These are phyloP conservation scores for Oreochromis mossambicus DNA, from an alignment of 2,797 vertebrate genomes.

Conservation along the genomic window DNA sequence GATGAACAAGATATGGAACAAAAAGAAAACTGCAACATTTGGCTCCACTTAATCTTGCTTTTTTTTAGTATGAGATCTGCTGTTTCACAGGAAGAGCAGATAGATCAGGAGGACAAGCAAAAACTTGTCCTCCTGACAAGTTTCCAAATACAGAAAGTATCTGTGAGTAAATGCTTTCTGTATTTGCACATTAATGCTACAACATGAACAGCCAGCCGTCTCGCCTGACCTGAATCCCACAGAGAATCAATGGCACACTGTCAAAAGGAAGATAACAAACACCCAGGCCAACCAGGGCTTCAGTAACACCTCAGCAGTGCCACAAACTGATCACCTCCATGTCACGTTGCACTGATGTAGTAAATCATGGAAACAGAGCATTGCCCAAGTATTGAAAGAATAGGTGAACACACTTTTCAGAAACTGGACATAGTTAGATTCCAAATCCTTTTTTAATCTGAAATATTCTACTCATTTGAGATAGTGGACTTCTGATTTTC, in stretches of 20 bases:
- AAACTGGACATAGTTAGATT: background rate
- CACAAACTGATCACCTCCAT: background rate
- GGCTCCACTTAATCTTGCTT: fast-evolving
- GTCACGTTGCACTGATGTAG: background rate
- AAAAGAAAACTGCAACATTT: background rate
- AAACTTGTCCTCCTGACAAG: background rate
- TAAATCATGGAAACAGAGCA: background rate
- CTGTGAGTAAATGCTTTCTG: background rate
- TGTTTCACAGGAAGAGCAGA: background rate
- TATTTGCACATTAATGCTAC: fast-evolving
- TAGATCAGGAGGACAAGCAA: background rate
- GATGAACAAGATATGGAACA: background rate
- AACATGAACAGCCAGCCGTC: background rate
- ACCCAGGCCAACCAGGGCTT: background rate
- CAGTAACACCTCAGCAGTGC: background rate
- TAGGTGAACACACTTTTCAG: background rate
- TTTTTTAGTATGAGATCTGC: background rate
- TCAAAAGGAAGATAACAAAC: background rate
- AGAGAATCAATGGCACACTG: background rate
- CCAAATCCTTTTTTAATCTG: background rate
- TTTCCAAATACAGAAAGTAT: background rate
- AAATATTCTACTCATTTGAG: background rate
- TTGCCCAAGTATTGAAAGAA: background rate
- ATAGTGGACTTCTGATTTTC: background rate
- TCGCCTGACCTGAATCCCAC: background rate